phyloP scores from a whole-genome alignment of 1,140 invertebrate species.

The Mesaphorura yosii region DNA sequence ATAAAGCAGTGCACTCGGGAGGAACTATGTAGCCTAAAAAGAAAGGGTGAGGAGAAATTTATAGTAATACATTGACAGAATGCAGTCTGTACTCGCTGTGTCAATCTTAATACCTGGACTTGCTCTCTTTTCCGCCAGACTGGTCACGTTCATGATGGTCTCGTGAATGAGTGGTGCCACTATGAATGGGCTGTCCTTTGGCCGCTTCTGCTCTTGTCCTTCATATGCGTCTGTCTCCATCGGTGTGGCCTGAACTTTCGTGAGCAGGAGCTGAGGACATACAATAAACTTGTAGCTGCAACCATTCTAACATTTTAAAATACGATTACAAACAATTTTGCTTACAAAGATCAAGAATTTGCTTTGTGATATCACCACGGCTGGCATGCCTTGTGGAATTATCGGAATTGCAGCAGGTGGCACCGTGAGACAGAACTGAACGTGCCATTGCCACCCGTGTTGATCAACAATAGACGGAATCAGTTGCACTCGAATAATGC shows the following conservation, averaged over 20 bases:
- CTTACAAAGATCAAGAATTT: conserved; percentile 84
- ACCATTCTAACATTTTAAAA: too few relatives aligned
- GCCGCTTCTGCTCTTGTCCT: background rate
- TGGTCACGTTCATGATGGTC: conserved; percentile 67
- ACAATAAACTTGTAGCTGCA: conserved; percentile 13
- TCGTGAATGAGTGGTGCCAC: conserved; percentile 83
- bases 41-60: background rate
- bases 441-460: conserved; percentile 64
- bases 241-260: conserved; percentile 13
- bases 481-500: conserved; percentile 73
- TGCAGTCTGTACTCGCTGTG: too few relatives aligned
- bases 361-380: conserved; percentile 64
- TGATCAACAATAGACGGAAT: conserved; percentile 51
- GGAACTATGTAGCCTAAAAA: conserved; percentile 29
- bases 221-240: conserved; percentile 8
- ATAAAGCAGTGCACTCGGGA: conserved; percentile 42
- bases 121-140: conserved; percentile 65
- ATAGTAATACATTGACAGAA: background rate
- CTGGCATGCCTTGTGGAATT: conserved; percentile 69
- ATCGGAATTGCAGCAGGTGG: conserved; percentile 73
- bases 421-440: conserved; percentile 80
- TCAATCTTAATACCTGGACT: conserved; percentile 35
- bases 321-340: too few relatives aligned
- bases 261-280: conserved; percentile 17
- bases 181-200: conserved; percentile 45